Conservation (phyloP, 2,113 vertebrate genomes). For the Barnardius zonarius region DNA sequence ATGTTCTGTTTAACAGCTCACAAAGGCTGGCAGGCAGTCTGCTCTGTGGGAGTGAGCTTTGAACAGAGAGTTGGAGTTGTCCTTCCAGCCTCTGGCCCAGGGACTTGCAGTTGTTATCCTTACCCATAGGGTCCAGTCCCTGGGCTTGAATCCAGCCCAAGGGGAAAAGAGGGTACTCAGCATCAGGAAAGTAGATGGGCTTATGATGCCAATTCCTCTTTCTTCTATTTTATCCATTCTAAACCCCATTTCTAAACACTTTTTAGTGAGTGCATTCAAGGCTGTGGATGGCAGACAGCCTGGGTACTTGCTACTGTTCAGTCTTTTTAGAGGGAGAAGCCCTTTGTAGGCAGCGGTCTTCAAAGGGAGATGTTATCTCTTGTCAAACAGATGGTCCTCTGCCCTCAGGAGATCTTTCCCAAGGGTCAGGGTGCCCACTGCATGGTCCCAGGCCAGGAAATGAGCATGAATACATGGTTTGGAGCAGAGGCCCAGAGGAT, state of each 20-base stretch:
- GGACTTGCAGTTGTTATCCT: not conserved
- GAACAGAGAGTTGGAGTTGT: not conserved
- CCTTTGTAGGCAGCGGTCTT: not conserved
- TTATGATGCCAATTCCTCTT: not conserved
- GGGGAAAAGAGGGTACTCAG: not conserved
- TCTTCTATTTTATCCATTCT: not conserved
- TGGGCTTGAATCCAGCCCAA: not conserved
- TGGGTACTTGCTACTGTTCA: not conserved
- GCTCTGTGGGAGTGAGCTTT: not conserved
- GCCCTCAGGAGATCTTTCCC: not conserved
- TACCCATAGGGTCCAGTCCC: not conserved
- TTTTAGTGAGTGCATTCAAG: not conserved
- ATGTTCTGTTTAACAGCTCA: not conserved
- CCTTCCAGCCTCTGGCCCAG: not conserved
- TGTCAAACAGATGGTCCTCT: not conserved
- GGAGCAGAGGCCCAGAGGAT: not conserved
- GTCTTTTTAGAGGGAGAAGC: not conserved
- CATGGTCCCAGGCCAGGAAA: not conserved
- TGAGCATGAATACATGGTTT: accelerated
- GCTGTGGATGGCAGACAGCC: not conserved
- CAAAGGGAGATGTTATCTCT: not conserved
- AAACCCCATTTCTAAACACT: not conserved
- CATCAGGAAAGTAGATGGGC: not conserved
- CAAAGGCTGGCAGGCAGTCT: not conserved
- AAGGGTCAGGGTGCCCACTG: not conserved